Evolutionary conservation across 1,140 invertebrate species (phyloP).

Genomic region (Eueides isabella): DNA sequence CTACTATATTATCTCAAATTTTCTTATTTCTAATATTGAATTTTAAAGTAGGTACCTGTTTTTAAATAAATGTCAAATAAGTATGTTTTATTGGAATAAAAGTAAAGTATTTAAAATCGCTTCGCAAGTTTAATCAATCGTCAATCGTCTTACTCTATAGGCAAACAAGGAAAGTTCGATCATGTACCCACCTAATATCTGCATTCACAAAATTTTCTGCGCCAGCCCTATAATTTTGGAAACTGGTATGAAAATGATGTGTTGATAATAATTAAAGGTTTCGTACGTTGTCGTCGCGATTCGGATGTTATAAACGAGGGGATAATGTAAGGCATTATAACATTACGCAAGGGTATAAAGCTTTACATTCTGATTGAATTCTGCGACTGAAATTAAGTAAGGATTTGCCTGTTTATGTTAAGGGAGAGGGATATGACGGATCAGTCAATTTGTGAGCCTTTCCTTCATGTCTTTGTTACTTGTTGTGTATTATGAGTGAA

Average conservation of each 20-base stretch:
- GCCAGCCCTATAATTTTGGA: conserved; percentile 66
- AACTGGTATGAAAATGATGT: conserved; percentile 79
- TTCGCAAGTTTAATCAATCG: too few species aligned
- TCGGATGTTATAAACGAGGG: conserved; percentile 62
- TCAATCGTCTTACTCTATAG: too few species aligned
- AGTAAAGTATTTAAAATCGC: too few species aligned
- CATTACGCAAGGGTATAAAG: conserved; percentile 76
- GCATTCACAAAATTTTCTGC: conserved; percentile 13
- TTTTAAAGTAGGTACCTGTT: too few species aligned
- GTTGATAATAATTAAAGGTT: conserved; percentile 83
- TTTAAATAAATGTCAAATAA: too few species aligned
- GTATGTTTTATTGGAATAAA: too few species aligned
- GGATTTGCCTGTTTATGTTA: conserved; percentile 79
- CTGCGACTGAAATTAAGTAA: conserved; percentile 80
- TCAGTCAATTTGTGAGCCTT: conserved; percentile 73
- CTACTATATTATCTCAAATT: background rate
- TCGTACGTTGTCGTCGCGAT: conserved; percentile 68
- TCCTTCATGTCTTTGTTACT: conserved; percentile 67
- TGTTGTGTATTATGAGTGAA: conserved; percentile 26
- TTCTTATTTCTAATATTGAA: background rate
- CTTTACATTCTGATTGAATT: conserved; percentile 80
- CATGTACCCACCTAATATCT: too few species aligned
- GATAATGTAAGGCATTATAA: conserved; percentile 79
- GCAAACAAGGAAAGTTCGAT: too few species aligned
- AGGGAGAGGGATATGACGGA: conserved; percentile 69